phyloP scores from a whole-genome alignment of 2,888 invertebrate species.

The Agrochola lychnidis region DNA sequence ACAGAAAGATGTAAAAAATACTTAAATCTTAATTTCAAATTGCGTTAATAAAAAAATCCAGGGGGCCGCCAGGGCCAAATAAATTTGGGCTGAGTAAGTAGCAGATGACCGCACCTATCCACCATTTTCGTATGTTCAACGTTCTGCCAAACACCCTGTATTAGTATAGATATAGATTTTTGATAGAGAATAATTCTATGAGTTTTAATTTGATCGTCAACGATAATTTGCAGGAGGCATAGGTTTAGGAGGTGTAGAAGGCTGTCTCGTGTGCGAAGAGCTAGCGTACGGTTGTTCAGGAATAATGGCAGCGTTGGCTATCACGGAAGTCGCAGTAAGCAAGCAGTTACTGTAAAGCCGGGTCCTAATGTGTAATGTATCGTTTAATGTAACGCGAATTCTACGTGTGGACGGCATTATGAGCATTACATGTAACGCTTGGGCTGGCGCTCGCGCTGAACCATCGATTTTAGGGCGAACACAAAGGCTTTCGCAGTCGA shows the following conservation, averaged over 20 bases:
- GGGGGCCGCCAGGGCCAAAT: too few relatives aligned
- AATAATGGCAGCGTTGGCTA: conserved; percentile 96
- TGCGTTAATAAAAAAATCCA: too few relatives aligned
- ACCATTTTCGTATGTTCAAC: too few relatives aligned
- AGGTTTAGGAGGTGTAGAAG: conserved; percentile 93
- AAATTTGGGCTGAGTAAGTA: too few relatives aligned
- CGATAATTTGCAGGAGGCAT: conserved; percentile 92
- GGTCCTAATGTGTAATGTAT: background rate
- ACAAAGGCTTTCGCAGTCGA: background rate
- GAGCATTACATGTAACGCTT: background rate
- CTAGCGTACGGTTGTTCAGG: conserved; percentile 98
- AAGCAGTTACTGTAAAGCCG: conserved; percentile 35
- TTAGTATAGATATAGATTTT: background rate
- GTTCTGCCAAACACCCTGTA: too few relatives aligned
- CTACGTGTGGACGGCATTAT: background rate
- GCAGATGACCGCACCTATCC: too few relatives aligned
- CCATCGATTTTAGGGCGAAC: background rate
- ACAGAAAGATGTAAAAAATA: too few relatives aligned
- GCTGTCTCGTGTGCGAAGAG: conserved; percentile 95
- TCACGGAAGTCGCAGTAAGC: conserved; percentile 92
- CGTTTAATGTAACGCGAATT: background rate
- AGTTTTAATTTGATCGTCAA: conserved; percentile 15
- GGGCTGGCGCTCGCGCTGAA: background rate
- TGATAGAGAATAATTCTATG: background rate
- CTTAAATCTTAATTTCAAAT: too few relatives aligned